Base-by-base conservation (phyloP, 2,797 vertebrate species). In the Danio choprae region DNA sequence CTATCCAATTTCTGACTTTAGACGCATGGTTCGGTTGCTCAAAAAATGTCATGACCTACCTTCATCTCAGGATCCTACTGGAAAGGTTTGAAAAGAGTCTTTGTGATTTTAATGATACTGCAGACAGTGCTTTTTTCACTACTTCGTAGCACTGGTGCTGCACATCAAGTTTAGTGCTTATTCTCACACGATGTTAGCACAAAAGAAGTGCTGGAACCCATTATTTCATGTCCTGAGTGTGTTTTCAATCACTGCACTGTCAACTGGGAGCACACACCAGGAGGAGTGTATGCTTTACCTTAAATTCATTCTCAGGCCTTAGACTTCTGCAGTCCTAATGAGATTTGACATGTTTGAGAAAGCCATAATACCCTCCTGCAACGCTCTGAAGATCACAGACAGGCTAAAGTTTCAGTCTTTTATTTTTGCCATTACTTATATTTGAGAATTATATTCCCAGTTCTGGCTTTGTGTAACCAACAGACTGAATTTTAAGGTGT, bases 191-290 rank as follows among this genome's bases (percentile, higher is more conserved):
- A 51, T 53, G 38, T 40, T 36, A 9, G 64, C 53, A 62, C 15
- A 77, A 80, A 79, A 55, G 58, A 64, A 68, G 9, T 71, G 62
- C 41, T 8, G 43, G 64, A 81, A 83, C 69, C 3, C 53, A 16
- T 50, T 36, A 46, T 74, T 74, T 18, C 0, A 7, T 43, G 10
- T 43, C 36, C 18, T 75, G 40, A 65, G 48, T 81, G 80, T 80
- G 81, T 86, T 86, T 86, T 87, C 78, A 86, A 71, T 87, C 79
- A 87, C 36, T 46, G 20, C 13, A 18, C 36, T 53, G 53, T 79
- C 68, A 43, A 64, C n/a, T 53, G 71, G 79, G 76, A 81, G 59
- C 68, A 65, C 69, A 67, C 16, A 29, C 62, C 62, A 60, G 59
- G 63, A 60, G 64, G 18, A 20, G 72, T 81, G 77, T 77, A 68